These are phyloP conservation scores for Brassicogethes aeneus DNA, from an alignment of 2,888 invertebrate species.

Conservation along the genomic window DNA sequence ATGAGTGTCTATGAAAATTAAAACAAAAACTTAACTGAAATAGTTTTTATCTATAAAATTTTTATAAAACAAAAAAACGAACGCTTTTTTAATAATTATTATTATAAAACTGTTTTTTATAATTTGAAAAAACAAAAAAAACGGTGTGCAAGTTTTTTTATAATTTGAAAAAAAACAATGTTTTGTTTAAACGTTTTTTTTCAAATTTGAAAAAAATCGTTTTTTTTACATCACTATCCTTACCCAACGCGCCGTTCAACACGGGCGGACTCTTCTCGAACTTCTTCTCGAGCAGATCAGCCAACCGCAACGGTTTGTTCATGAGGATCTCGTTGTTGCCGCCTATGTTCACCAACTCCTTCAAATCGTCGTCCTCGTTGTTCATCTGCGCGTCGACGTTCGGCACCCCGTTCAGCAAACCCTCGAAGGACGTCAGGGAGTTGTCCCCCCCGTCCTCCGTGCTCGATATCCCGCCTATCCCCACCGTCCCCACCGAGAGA, in stretches of 20 bases:
- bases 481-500: conserved; percentile 43
- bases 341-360: conserved; percentile 37
- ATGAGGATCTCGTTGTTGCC: conserved; percentile 27
- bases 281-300: conserved; percentile 75
- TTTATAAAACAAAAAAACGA: no score
- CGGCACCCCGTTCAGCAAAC: conserved; percentile 51
- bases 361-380: conserved; percentile 45
- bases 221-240: no score
- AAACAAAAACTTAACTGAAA: no score
- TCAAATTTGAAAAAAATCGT: no score
- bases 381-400: conserved; percentile 43
- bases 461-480: conserved; percentile 43
- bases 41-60: no score
- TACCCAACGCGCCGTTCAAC: conserved; percentile 48
- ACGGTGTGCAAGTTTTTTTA: no score
- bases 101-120: no score
- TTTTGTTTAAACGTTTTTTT: no score
- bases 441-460: conserved; percentile 49
- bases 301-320: conserved; percentile 66
- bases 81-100: no score
- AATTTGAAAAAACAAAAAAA: no score
- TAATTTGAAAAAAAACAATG: no score
- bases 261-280: conserved; percentile 50
- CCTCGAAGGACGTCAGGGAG: conserved; percentile 54
- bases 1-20: no score